A percentile compares a stretch with the other conserved stretches of the same genome.
These are phyloP conservation scores for Anthoscopus minutus DNA, from an alignment of 2,113 vertebrate genomes.

Conservation along the genomic window DNA sequence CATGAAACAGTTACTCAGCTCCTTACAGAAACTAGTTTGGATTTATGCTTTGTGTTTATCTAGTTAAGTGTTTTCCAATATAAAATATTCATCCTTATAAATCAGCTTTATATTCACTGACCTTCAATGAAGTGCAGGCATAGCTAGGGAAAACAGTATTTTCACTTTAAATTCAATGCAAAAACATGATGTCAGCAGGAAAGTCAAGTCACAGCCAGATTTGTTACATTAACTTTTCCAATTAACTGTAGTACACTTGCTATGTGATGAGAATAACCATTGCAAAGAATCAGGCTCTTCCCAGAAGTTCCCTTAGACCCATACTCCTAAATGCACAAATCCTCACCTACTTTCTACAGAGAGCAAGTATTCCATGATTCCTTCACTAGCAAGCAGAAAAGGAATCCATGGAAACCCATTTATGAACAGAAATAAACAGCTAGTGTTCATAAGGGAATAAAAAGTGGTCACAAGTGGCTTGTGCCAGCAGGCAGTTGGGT, in stretches of 20 bases:
- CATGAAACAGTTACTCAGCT: background rate
- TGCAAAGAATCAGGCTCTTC: background rate
- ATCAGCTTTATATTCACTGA: background rate
- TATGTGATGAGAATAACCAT: background rate
- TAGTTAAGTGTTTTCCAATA: constrained; percentile 1
- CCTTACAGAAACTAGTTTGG: background rate
- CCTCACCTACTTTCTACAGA: background rate
- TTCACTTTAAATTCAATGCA: background rate
- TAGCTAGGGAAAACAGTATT: background rate
- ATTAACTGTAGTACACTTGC: background rate
- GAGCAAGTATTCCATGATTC: background rate
- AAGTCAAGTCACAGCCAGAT: background rate
- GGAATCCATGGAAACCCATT: background rate
- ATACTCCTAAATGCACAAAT: background rate
- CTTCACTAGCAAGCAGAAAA: background rate
- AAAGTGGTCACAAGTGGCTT: background rate
- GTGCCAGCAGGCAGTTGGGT: background rate
- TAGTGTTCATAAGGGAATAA: background rate
- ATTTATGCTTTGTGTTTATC: background rate
- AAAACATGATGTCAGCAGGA: background rate
- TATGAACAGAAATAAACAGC: background rate
- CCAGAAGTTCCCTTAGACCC: background rate
- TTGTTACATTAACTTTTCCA: background rate
- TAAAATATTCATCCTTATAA: constrained; percentile 1
- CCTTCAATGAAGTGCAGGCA: background rate